phyloP scores from a whole-genome alignment of 2,113 vertebrate genomes.

The Prietella phreatophila region DNA sequence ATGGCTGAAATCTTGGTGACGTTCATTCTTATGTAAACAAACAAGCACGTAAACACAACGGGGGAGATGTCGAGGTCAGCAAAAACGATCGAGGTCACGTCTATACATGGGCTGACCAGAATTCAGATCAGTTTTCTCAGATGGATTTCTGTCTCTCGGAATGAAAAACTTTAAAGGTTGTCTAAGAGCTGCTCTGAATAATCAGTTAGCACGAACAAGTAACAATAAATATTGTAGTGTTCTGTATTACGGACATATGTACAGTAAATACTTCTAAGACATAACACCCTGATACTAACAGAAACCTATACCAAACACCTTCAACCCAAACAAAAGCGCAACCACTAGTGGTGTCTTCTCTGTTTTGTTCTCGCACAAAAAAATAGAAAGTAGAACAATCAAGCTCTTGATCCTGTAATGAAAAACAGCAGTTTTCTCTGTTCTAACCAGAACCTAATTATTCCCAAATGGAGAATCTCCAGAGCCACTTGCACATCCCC shows the following conservation, averaged over 20 bases:
- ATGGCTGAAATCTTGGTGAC: no score
- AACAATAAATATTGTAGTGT: background rate
- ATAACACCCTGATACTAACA: background rate
- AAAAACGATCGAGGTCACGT: no score
- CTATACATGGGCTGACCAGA: no score
- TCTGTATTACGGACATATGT: background rate
- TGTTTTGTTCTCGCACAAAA: background rate
- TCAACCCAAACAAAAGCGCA: background rate
- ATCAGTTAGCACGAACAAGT: background rate
- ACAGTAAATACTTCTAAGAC: background rate
- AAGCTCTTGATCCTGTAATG: slow-evolving; percentile 11
- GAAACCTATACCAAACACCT: background rate
- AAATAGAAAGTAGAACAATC: slow-evolving; percentile 13
- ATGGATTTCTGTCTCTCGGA: no score
- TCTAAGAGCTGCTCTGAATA: background rate
- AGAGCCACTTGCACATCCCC: background rate
- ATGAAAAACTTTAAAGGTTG: no score
- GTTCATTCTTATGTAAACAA: no score
- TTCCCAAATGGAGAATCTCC: slow-evolving; percentile 62
- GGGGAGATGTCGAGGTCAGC: no score
- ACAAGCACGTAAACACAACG: no score
- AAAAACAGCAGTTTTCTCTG: background rate
- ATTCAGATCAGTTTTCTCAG: no score
- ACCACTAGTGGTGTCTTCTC: background rate
- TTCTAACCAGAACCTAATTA: slow-evolving; percentile 54